Evolutionary conservation across 1,140 invertebrate species (phyloP), one percentile per base, ranked within the genome.

Genomic region (Drosophila pachea): DNA sequence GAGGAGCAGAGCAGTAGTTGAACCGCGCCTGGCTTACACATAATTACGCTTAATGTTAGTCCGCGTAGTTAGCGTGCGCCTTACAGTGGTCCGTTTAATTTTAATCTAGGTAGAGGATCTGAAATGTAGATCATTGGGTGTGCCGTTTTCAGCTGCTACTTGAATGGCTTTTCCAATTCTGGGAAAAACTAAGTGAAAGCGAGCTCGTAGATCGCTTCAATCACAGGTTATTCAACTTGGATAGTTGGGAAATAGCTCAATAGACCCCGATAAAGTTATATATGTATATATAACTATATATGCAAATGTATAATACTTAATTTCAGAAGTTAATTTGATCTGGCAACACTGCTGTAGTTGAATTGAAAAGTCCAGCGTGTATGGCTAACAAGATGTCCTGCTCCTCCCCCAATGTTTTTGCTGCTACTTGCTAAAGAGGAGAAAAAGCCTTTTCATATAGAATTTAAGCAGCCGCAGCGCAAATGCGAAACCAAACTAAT

Each of bases 41-140:
- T 81, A 79, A 81, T 81, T 77, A 82, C 63, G 47, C 74, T 70
- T 52, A 65, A 66, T 77, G 29, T 49, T 56, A 60, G 48, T 52
- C 16, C 52, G 14, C 38, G 35, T 49, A 22, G 12, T 54, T 59
- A 66, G 35, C 31, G 55, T 48, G 47, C 8, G 45, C 64, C 40
- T 73, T 59, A 60, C n/a, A 36, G 33, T 63, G 49, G 45, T 55
- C n/a, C 36, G n/a, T 65, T 55, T 59, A 47, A 52, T 40, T 22
- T 22, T 81, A 69, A 81, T 73, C 77, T 53, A 33, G 61, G 49
- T 42, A 32, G 6, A 29, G 29, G 69, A 66, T 69, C 45, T 36
- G 22, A 55, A 52, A 73, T 78, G 4, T 4, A 69, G 55, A 60
- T 60, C 38, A n/a, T 54, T 54, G 8, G 4, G 12, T 11, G 11